These are phyloP conservation scores for Seriola rivoliana DNA, from an alignment of 2,113 vertebrate species.

Conservation along the genomic window DNA sequence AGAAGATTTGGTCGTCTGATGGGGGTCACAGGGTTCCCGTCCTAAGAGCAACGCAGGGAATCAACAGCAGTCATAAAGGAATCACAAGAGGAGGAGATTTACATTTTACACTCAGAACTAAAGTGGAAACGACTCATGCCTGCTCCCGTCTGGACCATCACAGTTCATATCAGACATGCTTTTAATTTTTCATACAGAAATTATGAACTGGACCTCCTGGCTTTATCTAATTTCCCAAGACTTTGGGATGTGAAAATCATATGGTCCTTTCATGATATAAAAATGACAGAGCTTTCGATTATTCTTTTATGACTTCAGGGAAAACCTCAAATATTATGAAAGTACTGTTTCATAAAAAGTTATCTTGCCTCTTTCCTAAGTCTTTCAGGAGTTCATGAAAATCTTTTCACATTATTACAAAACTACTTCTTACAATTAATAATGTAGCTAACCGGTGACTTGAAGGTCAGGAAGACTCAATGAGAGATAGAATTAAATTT, in stretches of 20 bases:
- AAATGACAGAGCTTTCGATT: constrained; percentile 66
- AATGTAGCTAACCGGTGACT: constrained; percentile 42
- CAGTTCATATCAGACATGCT: constrained; percentile 75
- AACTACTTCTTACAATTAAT: constrained; percentile 56
- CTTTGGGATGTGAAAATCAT: constrained; percentile 73
- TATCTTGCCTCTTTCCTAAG: constrained; percentile 52
- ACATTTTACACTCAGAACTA: constrained; percentile 77
- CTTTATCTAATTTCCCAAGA: constrained; percentile 79
- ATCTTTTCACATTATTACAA: constrained; percentile 59
- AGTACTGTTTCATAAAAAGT: constrained; percentile 66
- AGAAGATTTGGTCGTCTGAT: constrained; percentile 78
- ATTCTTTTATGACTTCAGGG: constrained; percentile 70
- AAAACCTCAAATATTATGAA: constrained; percentile 69
- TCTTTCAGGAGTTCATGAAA: constrained; percentile 66
- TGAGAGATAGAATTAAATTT: constrained; percentile 31
- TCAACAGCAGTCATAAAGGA: constrained; percentile 76
- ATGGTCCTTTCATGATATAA: constrained; percentile 68
- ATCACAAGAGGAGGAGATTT: constrained; percentile 78
- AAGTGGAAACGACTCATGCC: constrained; percentile 63
- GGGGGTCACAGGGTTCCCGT: constrained; percentile 76
- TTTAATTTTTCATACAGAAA: constrained; percentile 81
- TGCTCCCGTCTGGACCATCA: constrained; percentile 64
- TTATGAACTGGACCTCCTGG: constrained; percentile 75
- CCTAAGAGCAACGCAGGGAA: constrained; percentile 67
- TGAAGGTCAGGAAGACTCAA: constrained; percentile 34